Base-by-base conservation (phyloP, 2,888 invertebrate species). In the Agrotis puta region DNA sequence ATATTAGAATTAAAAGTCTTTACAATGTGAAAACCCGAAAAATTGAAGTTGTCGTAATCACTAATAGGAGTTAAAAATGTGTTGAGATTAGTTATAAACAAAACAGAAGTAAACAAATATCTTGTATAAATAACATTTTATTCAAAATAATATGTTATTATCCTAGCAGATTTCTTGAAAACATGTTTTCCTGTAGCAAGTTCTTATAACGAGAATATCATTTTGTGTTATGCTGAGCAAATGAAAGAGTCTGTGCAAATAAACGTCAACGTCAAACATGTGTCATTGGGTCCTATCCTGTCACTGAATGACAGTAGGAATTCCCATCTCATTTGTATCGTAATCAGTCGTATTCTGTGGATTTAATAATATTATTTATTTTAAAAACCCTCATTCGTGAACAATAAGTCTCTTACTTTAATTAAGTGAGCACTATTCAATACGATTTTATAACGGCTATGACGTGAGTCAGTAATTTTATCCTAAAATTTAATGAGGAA, bases 131-230 rank as follows among this genome's bases (percentile, higher is more conserved):
- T 20, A 33, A 20, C 22, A 33, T n/a, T 2, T 1, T 33, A 24
- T 1, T 33, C 7, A 3, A 22, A 45, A 45, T 33, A 51, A 45
- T 45, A 5, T 18, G 2, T 3, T 13, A 20, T n/a, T 4, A n/a
- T 33, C 22, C 14, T 16, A 51, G 2, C n/a, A 13, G 18, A 13
- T 33, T 45, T 39, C 24, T 7, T 33, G 43, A 45, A 50, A 70
- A 57, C 2, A 24, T 16, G 7, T 56, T 33, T 47, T 24, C 1
- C 2, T 43, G 20, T 22, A 9, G 2, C 45, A 39, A 0, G 11
- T 56, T 16, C 14, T 14, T 13, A 6, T 13, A 45, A 39, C 79
- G 79, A 74, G 74, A 74, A 74, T 68, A 65, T 56, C 67, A 51
- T 4, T 45, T 33, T 3, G 2, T 4, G 9, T 5, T 5, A 5